Conservation (phyloP, 2,888 invertebrate species). For the Trichopoda pennipes region DNA sequence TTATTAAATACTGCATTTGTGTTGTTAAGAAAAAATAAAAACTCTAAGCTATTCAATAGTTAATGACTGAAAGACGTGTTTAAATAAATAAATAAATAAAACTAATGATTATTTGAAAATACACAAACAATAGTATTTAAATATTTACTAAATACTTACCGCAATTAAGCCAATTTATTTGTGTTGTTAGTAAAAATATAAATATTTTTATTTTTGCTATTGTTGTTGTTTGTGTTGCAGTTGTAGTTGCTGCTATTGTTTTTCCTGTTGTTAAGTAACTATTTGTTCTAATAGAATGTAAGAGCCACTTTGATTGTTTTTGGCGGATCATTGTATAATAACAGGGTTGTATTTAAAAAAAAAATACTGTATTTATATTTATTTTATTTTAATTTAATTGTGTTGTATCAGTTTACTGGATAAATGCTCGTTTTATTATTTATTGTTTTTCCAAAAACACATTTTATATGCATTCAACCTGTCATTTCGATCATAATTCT, state of each 20-base stretch:
- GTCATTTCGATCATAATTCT: not conserved
- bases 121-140: slow-evolving; percentile 21
- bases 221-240: slow-evolving; percentile 1
- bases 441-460: not conserved
- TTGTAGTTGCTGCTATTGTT: not conserved
- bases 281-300: slow-evolving; percentile 47
- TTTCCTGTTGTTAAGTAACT: slow-evolving; percentile 29
- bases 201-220: slow-evolving; percentile 36
- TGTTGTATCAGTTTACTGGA: slow-evolving; percentile 17
- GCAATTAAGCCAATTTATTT: slow-evolving; percentile 59
- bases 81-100: not conserved
- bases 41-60: not conserved
- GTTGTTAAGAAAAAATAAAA: too few species aligned
- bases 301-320: slow-evolving; percentile 45
- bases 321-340: slow-evolving; percentile 65
- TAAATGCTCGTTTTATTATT: not conserved
- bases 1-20: too few species aligned
- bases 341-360: slow-evolving; percentile 21
- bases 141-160: slow-evolving; percentile 59
- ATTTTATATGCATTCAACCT: not conserved
- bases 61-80: not conserved
- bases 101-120: slow-evolving; percentile 4
- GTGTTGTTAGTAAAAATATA: slow-evolving; percentile 60
- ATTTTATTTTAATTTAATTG: slow-evolving; percentile 28
- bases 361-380: slow-evolving; percentile 19